Percentiles rank a stretch among this genome's conserved stretches.
phyloP scores from a whole-genome alignment of 2,888 invertebrate genomes.

The Ctenicera cuprea region DNA sequence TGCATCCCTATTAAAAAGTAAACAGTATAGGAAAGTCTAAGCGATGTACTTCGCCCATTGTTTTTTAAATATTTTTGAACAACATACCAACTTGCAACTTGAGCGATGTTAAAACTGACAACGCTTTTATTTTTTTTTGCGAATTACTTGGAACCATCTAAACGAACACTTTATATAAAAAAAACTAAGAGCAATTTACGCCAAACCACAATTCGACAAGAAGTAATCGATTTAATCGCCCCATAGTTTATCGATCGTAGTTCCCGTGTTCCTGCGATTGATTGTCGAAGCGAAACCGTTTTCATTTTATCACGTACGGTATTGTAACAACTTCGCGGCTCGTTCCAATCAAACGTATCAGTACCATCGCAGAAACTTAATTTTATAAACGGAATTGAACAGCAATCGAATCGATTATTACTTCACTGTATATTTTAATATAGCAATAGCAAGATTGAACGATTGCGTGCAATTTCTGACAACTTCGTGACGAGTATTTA shows the following conservation, averaged over 20 bases:
- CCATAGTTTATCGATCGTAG: conserved; percentile 26
- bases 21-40: too few species aligned
- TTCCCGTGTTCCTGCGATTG: conserved; percentile 32
- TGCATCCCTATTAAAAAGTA: too few species aligned
- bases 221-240: conserved; percentile 32
- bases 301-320: conserved; percentile 22
- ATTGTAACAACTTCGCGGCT: conserved; percentile 20
- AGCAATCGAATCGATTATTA: conserved; percentile 20
- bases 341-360: conserved; percentile 24
- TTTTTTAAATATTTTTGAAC: too few species aligned
- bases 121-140: background rate
- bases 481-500: background rate
- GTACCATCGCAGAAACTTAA: conserved; percentile 15
- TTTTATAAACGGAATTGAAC: conserved; percentile 29
- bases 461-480: background rate
- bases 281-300: conserved; percentile 18
- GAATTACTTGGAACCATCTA: background rate
- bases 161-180: background rate
- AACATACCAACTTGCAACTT: too few species aligned
- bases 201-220: conserved; percentile 27
- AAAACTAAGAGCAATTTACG: conserved; percentile 26
- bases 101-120: background rate
- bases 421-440: conserved; percentile 5
- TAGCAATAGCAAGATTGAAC: background rate
- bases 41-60: too few species aligned